Evolutionary conservation across 2,113 vertebrate species (phyloP), one percentile per base, ranked within the genome.

Genomic region (Sinocyclocheilus grahami): DNA sequence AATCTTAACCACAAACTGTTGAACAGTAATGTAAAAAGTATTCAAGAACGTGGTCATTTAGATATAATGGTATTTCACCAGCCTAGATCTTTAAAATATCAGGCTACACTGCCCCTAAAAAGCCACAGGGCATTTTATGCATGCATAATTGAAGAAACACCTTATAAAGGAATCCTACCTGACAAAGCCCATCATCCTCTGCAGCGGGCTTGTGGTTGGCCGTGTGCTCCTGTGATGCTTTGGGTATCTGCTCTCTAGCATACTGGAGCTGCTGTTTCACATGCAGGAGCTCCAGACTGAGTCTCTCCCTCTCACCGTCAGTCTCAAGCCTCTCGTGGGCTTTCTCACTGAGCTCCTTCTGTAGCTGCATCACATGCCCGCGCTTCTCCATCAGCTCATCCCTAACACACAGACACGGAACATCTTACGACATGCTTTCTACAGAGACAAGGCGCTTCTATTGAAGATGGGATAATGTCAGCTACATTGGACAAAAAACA

Each of bases 331-430:
- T 95, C 86, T 96, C 95, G 89, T 95, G 93, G 60, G 89, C 88
- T 85, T 87, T 91, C 78, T 91, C 88, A 51, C 93, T 94, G 55
- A 95, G 91, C 86, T 94, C 92, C 71, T 93, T 92, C 90, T 96
- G 96, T 51, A 96, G 92, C 82, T 94, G 93, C 48, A 95, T 92
- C 30, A 88, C 92, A 92, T 95, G 95, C 27, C 53, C 85, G 13
- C 88, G 91, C 81, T 92, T 92, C 42, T 90, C 90, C 13, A 82
- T 89, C 91, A 94, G 78, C 83, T 94, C 93, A 33, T 89, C 90
- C 84, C 95, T 95, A 90, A 67, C 13, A 84, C n/a, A 86, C 10
- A 85, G 37, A 9, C 46, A 86, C 53, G 18, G 4, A 75, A 14
- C n/a, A 42, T 2, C 72, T 75, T 13, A 12, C n/a, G 14, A n/a